phyloP scores from a whole-genome alignment of 2,888 invertebrate genomes.

The Allygus modestus region DNA sequence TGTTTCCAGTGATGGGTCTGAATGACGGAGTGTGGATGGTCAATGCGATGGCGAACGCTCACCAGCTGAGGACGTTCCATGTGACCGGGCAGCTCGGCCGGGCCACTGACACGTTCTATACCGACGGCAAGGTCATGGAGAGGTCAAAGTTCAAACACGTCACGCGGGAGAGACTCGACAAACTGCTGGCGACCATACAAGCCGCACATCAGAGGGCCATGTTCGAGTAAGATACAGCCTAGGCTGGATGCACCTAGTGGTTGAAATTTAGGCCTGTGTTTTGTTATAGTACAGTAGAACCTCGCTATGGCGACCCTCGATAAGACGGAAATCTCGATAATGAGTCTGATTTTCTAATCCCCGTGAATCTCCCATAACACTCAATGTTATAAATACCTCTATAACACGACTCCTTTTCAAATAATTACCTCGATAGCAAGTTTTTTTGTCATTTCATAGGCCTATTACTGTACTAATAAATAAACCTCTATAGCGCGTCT shows the following conservation, averaged over 20 bases:
- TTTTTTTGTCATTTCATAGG: no score
- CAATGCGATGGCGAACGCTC: slow-evolving; percentile 78
- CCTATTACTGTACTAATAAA: no score
- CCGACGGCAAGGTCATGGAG: slow-evolving; percentile 84
- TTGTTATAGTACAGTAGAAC: no score
- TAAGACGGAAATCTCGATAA: no score
- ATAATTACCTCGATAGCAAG: no score
- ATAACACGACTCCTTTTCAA: no score
- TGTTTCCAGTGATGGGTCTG: slow-evolving; percentile 83
- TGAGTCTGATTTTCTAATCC: no score
- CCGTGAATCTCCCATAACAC: no score
- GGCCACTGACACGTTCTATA: slow-evolving; percentile 85
- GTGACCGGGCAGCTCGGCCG: slow-evolving; percentile 86
- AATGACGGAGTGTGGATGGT: slow-evolving; percentile 81
- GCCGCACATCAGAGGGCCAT: slow-evolving; percentile 91
- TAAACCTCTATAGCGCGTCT: no score
- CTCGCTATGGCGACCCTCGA: no score
- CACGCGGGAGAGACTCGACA: slow-evolving; percentile 82
- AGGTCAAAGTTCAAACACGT: slow-evolving; percentile 85
- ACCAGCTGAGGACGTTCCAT: slow-evolving; percentile 84
- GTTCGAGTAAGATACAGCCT: slow-evolving; percentile 88
- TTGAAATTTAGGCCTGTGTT: not conserved
- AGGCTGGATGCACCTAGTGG: slow-evolving; percentile 65
- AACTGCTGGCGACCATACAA: slow-evolving; percentile 87
- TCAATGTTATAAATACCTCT: no score